Percentiles rank a stretch among this genome's conserved stretches.
Evolutionary conservation across 2,888 invertebrate species (phyloP).

Genomic region (Thereva nobilitata): DNA sequence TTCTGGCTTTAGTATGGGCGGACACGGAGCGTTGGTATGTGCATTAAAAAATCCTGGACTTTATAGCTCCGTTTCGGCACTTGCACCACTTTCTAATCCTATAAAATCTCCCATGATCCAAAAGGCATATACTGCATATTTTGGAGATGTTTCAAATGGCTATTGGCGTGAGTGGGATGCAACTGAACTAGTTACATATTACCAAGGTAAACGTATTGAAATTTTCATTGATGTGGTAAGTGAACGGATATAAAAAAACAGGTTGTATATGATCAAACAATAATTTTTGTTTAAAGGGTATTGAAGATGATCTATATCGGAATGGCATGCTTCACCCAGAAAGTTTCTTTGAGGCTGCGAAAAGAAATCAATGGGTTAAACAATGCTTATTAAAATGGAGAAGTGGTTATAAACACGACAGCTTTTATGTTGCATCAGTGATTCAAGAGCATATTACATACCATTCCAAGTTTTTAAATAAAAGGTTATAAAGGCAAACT

Average conservation of each 20-base stretch:
- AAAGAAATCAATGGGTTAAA: no score
- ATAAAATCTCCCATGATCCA: slow-evolving; percentile 79
- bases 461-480: no score
- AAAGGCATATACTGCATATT: slow-evolving; percentile 78
- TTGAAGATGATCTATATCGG: slow-evolving; percentile 76
- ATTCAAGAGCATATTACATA: no score
- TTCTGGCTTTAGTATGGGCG: slow-evolving; percentile 92
- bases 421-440: no score
- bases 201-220: slow-evolving; percentile 78
- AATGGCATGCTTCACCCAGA: slow-evolving; percentile 66
- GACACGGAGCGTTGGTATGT: slow-evolving; percentile 88
- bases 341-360: no score
- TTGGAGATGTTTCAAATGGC: slow-evolving; percentile 65
- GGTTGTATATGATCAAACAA: no score
- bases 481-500: no score
- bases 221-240: slow-evolving; percentile 79
- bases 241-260: no score
- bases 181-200: slow-evolving; percentile 74
- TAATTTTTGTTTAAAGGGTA: slow-evolving; percentile 65
- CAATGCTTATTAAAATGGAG: no score
- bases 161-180: slow-evolving; percentile 85
- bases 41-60: slow-evolving; percentile 84
- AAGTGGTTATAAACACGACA: no score
- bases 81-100: slow-evolving; percentile 91
- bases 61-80: slow-evolving; percentile 84